These are phyloP conservation scores for Xenopus tropicalis DNA, from an alignment of 2,113 vertebrate species.

Conservation along the genomic window DNA sequence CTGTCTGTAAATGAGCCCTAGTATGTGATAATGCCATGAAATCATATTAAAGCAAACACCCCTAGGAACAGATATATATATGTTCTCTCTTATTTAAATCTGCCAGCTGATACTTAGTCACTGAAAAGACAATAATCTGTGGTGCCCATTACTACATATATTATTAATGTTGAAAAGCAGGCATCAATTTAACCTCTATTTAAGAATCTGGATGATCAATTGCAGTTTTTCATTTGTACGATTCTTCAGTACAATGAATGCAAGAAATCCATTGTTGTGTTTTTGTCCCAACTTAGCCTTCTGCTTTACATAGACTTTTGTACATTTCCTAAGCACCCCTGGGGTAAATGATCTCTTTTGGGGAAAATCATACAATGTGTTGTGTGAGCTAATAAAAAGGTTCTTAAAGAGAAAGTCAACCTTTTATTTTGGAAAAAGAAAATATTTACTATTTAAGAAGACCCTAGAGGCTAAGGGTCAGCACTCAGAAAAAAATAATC, in stretches of 20 bases:
- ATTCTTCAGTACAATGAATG: slow-evolving; percentile 24
- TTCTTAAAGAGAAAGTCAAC: slow-evolving; percentile 19
- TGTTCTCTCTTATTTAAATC: too few relatives aligned
- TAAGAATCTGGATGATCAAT: slow-evolving; percentile 20
- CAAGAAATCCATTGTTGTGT: background rate
- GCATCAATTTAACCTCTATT: background rate
- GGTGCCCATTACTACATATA: too few relatives aligned
- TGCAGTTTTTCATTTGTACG: slow-evolving; percentile 26
- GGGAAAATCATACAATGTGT: slow-evolving; percentile 29
- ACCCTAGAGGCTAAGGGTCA: slow-evolving; percentile 19
- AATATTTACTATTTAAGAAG: slow-evolving; percentile 31
- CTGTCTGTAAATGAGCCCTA: too few relatives aligned
- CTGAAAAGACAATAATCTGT: too few relatives aligned
- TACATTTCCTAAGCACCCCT: slow-evolving; percentile 26
- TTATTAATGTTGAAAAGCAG: too few relatives aligned
- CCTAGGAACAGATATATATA: too few relatives aligned
- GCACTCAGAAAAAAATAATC: slow-evolving; percentile 9
- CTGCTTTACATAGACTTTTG: slow-evolving; percentile 14
- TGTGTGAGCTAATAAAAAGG: slow-evolving; percentile 34
- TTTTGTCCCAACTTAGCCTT: slow-evolving; percentile 27
- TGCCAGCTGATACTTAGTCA: too few relatives aligned
- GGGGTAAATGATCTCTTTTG: slow-evolving; percentile 14
- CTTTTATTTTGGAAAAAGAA: slow-evolving; percentile 28
- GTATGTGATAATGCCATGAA: too few relatives aligned
- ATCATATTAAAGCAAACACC: too few relatives aligned